Base-by-base conservation (phyloP, 1,140 invertebrate genomes). In the Drosophila nasuta region DNA sequence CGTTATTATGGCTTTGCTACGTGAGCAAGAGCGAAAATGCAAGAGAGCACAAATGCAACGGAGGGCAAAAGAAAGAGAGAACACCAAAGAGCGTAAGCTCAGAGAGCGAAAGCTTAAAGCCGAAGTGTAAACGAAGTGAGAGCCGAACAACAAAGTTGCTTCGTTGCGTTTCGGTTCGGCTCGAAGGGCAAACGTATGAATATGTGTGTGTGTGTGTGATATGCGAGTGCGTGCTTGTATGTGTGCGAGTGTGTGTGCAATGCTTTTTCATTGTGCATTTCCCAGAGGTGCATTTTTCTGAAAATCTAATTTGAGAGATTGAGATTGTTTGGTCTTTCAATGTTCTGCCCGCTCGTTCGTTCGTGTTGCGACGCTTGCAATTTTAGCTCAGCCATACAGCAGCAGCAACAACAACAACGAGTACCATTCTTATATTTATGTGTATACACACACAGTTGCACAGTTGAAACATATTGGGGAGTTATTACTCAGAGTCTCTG, bases 251-350 rank as follows among this genome's bases (percentile, higher is more conserved):
- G 30, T 33, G 60, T 65, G 62, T 77, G 71, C 67, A 75, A 68
- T 77, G 81, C 85, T 89, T 89, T 89, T 89, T 89, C 85, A 89
- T 89, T 85, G 85, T 89, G 85, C 85, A 89, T 91, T 91, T 91
- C 89, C 89, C 89, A 91, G 81, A 91, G 82, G 89, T 91, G 89
- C 85, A 91, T 91, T 91, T 91, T 91, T 91, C 88, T 91, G 77
- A 91, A 91, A 91, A 91, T 91, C 89, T 91, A 91, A 91, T 91
- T 91, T 91, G 89, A 91, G 85, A 87, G 85, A 91, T 91, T 91
- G 86, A 90, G 81, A 89, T 89, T 89, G 86, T 90, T 90, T 89
- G 86, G 86, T 89, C 87, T 89, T 86, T 90, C 81, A 90, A 91
- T 90, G 81, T 89, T 73, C 79, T 72, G 77, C 75, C 78, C 72